These are phyloP conservation scores for Vanacampus margaritifer DNA, from an alignment of 2,113 vertebrate species.

Conservation along the genomic window DNA sequence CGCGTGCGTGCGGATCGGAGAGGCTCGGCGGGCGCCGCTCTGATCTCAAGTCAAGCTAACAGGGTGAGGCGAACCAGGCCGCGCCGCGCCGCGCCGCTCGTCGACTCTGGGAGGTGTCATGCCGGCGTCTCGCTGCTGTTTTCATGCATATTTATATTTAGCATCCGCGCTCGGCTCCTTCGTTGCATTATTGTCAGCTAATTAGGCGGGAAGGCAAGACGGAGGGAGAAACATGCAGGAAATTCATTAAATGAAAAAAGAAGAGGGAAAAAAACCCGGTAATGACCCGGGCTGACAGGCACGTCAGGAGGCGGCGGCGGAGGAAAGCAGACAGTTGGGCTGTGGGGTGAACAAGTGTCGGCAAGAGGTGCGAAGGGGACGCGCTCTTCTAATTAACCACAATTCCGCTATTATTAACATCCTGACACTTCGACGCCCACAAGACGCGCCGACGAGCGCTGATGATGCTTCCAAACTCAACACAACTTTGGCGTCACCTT, in stretches of 20 bases:
- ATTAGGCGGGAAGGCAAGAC: constrained; percentile 93
- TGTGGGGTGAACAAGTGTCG: constrained; percentile 63
- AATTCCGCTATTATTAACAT: constrained; percentile 98
- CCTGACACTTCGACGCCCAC: constrained; percentile 59
- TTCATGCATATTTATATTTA: constrained; percentile 99
- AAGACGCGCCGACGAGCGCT: constrained; percentile 2
- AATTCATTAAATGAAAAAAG: constrained; percentile 82
- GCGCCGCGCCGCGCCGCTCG: constrained; percentile 28
- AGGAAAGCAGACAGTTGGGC: constrained; percentile 84
- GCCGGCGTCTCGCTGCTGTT: constrained; percentile 76
- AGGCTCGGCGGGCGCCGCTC: constrained; percentile 65
- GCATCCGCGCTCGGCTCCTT: constrained; percentile 77
- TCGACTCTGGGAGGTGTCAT: constrained; percentile 69
- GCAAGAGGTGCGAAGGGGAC: constrained; percentile 83
- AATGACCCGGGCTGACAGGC: constrained; percentile 98
- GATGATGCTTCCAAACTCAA: constrained; percentile 9
- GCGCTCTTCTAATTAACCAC: constrained; percentile 98
- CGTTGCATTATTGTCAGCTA: constrained; percentile 99
- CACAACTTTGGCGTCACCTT: background rate
- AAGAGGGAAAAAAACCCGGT: constrained; percentile 80
- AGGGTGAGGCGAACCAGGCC: constrained; percentile 56
- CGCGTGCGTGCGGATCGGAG: constrained; percentile 38
- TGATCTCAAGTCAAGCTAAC: constrained; percentile 70
- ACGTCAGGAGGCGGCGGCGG: constrained; percentile 88
- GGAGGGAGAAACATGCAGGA: constrained; percentile 84